These are phyloP conservation scores for Myodes glareolus DNA, from an alignment of 2,113 vertebrate species.

Conservation along the genomic window DNA sequence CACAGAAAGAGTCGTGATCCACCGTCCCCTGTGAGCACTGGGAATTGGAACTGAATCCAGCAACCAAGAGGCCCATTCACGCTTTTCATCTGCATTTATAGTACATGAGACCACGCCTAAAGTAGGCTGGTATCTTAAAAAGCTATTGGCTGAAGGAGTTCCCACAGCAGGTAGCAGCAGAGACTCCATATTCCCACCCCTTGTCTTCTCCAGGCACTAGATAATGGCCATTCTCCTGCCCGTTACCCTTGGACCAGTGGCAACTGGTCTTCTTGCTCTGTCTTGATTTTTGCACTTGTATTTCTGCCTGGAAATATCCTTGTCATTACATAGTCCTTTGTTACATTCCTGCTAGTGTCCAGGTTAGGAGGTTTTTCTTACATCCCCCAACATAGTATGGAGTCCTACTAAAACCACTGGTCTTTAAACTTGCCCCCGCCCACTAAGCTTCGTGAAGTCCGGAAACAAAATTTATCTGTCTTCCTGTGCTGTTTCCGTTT, in stretches of 20 bases:
- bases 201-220: no score
- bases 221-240: not conserved
- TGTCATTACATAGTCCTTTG: not conserved
- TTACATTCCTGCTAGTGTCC: not conserved
- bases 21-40: no score
- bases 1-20: no score
- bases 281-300: not conserved
- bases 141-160: no score
- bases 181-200: not conserved
- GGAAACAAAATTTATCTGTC: not conserved
- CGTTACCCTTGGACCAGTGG: rapidly evolving
- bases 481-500: not conserved
- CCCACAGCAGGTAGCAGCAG: not conserved
- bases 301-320: not conserved
- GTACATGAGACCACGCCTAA: no score
- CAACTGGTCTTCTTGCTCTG: not conserved
- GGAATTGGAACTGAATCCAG: no score
- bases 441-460: not conserved
- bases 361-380: not conserved
- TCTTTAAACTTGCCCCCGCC: not conserved
- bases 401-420: not conserved
- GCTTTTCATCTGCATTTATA: no score
- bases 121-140: no score
- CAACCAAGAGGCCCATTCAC: no score
- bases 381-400: rapidly evolving